Evolutionary conservation across 2,797 vertebrate genomes (phyloP).

Genomic region (Echeneis naucrates): DNA sequence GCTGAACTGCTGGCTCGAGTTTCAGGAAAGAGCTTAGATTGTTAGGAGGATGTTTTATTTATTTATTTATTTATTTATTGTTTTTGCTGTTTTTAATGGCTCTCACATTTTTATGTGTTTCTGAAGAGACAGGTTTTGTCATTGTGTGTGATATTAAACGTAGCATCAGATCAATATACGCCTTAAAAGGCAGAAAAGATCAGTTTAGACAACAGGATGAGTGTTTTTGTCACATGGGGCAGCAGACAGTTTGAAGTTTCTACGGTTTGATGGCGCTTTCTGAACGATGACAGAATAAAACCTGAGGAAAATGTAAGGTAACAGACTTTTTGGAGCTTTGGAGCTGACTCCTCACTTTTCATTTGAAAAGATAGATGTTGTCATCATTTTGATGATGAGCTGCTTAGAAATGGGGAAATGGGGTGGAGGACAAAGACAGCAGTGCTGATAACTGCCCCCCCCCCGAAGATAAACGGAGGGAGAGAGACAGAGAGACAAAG

Average conservation of each 20-base stretch:
- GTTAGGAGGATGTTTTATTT: conserved; percentile 10
- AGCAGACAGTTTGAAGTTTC: neutral
- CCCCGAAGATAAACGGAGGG: conserved; percentile 28
- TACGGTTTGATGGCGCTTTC: neutral
- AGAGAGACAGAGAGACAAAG: conserved; percentile 48
- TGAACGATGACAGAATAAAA: too few relatives aligned
- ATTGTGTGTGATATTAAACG: too few relatives aligned
- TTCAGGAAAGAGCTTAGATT: conserved; percentile 36
- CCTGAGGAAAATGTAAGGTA: too few relatives aligned
- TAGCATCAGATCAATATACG: too few relatives aligned
- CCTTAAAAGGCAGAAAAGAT: neutral
- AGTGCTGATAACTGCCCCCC: neutral
- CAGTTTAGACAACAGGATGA: too few relatives aligned
- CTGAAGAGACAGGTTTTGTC: neutral
- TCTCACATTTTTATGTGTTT: conserved; percentile 4
- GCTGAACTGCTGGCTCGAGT: neutral
- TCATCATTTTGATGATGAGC: too few relatives aligned
- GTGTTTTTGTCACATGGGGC: neutral
- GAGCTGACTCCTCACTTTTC: too few relatives aligned
- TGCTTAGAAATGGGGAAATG: neutral
- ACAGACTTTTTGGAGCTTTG: too few relatives aligned
- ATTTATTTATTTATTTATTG: too few relatives aligned
- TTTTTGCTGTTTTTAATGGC: conserved; percentile 4
- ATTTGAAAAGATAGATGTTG: too few relatives aligned
- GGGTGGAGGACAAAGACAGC: conserved; percentile 2